A percentile compares a stretch with the other conserved stretches of the same genome.
These are phyloP conservation scores for Adoxophyes honmai DNA, from an alignment of 1,140 invertebrate genomes.

Conservation along the genomic window DNA sequence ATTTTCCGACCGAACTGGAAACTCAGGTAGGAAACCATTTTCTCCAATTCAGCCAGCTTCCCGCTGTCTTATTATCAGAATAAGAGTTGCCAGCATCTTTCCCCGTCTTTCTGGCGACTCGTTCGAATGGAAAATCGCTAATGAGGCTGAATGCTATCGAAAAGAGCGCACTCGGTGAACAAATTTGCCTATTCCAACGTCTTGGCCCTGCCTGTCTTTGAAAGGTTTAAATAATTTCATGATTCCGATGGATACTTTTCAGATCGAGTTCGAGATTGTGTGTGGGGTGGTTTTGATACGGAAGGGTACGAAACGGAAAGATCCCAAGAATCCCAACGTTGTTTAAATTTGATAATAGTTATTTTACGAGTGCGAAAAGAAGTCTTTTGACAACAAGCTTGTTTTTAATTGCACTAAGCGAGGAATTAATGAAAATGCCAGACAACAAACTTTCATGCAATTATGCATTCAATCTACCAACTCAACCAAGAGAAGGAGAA, in stretches of 20 bases:
- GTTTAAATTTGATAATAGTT: no score
- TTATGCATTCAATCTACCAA: no score
- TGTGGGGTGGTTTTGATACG: no score
- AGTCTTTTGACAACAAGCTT: no score
- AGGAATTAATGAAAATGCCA: no score
- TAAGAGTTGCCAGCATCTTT: constrained; percentile 35
- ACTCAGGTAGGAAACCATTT: constrained; percentile 6
- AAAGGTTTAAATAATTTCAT: background rate
- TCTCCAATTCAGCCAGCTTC: constrained; percentile 7
- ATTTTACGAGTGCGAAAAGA: no score
- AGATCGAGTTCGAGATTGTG: no score
- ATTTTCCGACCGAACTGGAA: background rate
- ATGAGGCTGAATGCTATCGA: constrained; percentile 46
- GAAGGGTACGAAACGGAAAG: no score
- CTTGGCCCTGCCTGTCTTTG: constrained; percentile 20
- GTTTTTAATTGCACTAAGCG: no score
- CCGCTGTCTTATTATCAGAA: constrained; percentile 31
- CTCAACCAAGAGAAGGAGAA: no score
- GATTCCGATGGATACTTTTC: background rate
- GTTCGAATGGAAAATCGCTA: constrained; percentile 55
- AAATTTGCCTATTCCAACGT: constrained; percentile 41
- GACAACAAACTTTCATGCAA: no score
- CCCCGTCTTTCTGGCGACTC: constrained; percentile 28
- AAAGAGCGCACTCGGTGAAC: constrained; percentile 31
- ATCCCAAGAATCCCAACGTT: no score